A percentile compares a stretch with the other conserved stretches of the same genome.
phyloP scores from a whole-genome alignment of 1,140 invertebrate species.

The Oedothorax gibbosus region DNA sequence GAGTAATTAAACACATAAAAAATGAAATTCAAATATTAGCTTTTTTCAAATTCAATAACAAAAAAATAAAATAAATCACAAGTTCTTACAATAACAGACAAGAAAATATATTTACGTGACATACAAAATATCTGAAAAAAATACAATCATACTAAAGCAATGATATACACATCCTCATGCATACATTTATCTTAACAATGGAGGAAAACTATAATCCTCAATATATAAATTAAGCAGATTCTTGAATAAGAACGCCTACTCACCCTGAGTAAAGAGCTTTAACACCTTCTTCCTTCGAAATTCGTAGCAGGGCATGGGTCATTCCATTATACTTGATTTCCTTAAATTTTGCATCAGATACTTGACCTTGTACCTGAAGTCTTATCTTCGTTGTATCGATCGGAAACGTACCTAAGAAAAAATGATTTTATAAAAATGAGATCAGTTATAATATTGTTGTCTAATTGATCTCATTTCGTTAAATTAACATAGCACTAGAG shows the following conservation, averaged over 20 bases:
- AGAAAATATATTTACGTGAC: no score
- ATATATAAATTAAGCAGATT: neutral
- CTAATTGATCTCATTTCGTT: neutral
- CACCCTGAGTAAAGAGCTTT: slow-evolving; percentile 86
- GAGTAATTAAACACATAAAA: no score
- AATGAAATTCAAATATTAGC: no score
- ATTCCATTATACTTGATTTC: slow-evolving; percentile 88
- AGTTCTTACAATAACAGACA: no score
- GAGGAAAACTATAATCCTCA: no score
- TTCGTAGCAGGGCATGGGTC: slow-evolving; percentile 88
- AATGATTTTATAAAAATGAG: slow-evolving; percentile 5
- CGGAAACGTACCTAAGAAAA: slow-evolving; percentile 89
- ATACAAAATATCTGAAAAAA: no score
- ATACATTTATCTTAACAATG: no score
- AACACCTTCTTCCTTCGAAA: slow-evolving; percentile 84
- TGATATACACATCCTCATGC: neutral
- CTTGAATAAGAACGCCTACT: slow-evolving; percentile 60
- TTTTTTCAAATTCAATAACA: no score
- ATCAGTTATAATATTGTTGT: neutral
- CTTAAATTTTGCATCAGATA: slow-evolving; percentile 80
- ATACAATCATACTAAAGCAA: neutral
- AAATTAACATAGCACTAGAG: neutral
- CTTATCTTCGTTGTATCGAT: slow-evolving; percentile 96
- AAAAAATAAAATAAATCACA: no score
- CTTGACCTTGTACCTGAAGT: slow-evolving; percentile 94